These are phyloP conservation scores for Calidris pugnax DNA, from an alignment of 2,113 vertebrate genomes.

Conservation along the genomic window DNA sequence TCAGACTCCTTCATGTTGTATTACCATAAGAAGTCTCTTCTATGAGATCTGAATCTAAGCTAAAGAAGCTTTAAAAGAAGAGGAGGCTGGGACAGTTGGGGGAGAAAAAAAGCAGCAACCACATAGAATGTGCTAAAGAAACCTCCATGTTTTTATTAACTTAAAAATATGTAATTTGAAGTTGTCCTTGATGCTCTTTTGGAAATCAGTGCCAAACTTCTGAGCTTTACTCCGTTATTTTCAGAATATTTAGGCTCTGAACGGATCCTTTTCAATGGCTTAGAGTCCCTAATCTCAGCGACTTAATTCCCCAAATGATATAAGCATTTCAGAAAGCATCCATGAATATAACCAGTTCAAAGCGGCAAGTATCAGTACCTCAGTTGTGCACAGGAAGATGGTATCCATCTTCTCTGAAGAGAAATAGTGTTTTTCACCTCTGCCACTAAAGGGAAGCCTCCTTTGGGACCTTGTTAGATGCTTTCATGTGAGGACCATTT, in stretches of 20 bases:
- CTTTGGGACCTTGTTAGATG: constrained; percentile 83
- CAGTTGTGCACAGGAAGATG: constrained; percentile 35
- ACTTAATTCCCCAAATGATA: constrained; percentile 56
- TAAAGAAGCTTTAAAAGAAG: background rate
- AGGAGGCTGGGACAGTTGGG: no score
- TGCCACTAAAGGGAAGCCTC: constrained; percentile 75
- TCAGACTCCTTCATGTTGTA: background rate
- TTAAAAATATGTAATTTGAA: background rate
- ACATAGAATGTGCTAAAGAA: background rate
- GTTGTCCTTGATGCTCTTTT: background rate
- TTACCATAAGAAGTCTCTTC: background rate
- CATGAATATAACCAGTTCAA: constrained; percentile 64
- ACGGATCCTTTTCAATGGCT: background rate
- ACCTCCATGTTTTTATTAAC: background rate
- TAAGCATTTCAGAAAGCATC: constrained; percentile 57
- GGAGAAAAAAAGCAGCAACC: background rate
- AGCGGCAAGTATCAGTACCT: constrained; percentile 64
- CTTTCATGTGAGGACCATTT: constrained; percentile 82
- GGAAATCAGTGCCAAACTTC: background rate
- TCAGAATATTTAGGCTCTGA: background rate
- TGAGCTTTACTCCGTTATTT: background rate
- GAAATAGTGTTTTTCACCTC: constrained; percentile 64
- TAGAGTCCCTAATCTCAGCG: background rate
- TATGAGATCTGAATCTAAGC: background rate
- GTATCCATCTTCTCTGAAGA: constrained; percentile 68